These are phyloP conservation scores for Chinchilla lanigera DNA, from an alignment of 2,113 vertebrate species.

Conservation along the genomic window DNA sequence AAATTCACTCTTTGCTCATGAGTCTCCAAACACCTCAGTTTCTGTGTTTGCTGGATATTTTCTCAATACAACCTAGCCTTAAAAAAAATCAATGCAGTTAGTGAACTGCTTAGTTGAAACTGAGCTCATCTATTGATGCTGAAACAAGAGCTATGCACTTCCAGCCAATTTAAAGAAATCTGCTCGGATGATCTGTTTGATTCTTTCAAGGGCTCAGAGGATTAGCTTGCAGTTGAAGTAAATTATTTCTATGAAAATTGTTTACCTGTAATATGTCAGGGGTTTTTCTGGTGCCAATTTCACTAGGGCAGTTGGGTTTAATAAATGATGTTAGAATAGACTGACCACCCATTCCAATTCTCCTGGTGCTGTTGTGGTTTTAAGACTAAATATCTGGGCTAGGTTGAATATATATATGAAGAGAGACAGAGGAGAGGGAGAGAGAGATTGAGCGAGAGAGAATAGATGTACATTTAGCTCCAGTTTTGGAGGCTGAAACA, in stretches of 20 bases:
- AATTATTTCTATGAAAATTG: conserved; percentile 85
- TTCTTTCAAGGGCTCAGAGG: conserved; percentile 80
- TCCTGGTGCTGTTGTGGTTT: not conserved
- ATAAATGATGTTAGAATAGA: conserved; percentile 71
- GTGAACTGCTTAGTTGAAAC: conserved; percentile 80
- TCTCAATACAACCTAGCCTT: conserved; percentile 35
- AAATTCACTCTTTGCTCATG: not conserved
- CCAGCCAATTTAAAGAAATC: conserved; percentile 86
- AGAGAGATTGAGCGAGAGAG: not conserved
- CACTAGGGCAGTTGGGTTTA: conserved; percentile 82
- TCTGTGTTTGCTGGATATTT: conserved; percentile 35
- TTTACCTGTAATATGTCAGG: conserved; percentile 81
- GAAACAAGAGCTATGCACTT: conserved; percentile 83
- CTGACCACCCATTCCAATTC: not conserved
- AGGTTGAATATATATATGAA: not conserved
- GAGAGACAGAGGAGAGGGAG: no score
- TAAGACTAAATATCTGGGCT: not conserved
- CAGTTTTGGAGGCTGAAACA: not conserved
- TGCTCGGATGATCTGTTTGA: conserved; percentile 72
- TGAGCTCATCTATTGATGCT: conserved; percentile 82
- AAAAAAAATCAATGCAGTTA: conserved; percentile 80
- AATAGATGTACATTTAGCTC: not conserved
- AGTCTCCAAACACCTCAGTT: not conserved
- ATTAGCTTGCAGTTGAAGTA: conserved; percentile 81
- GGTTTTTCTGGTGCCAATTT: conserved; percentile 75